Conservation (phyloP, 2,888 invertebrate genomes). For the Drosophila anomalata region DNA sequence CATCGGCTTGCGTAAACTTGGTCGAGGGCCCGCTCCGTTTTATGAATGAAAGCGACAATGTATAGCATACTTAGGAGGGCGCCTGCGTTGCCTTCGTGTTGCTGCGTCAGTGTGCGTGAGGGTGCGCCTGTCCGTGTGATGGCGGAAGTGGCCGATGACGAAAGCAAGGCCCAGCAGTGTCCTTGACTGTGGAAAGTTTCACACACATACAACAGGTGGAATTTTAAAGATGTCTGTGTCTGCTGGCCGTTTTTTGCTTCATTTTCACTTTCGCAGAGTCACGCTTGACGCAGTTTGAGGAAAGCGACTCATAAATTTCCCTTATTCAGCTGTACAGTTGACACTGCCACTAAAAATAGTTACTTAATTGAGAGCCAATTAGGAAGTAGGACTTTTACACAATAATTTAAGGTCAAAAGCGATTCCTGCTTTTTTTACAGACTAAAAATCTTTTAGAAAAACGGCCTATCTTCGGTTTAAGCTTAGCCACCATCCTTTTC, state of each 20-base stretch:
- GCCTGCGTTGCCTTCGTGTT: conserved; percentile 49
- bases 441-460: too few relatives aligned
- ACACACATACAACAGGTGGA: conserved; percentile 65
- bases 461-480: too few relatives aligned
- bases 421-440: background rate
- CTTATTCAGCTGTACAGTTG: conserved; percentile 41
- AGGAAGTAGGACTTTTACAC: background rate
- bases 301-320: conserved; percentile 59
- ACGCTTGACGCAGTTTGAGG: conserved; percentile 56
- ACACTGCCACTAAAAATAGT: conserved; percentile 43
- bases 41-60: conserved; percentile 71
- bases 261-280: conserved; percentile 13
- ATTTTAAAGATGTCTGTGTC: conserved; percentile 38
- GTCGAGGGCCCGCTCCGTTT: conserved; percentile 52
- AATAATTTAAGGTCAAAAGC: background rate
- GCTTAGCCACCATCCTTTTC: too few relatives aligned
- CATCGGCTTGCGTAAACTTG: conserved; percentile 65
- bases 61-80: conserved; percentile 75
- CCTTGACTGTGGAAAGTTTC: conserved; percentile 62
- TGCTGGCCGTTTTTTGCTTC: background rate
- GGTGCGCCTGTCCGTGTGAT: conserved; percentile 24
- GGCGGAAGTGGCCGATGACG: conserved; percentile 65
- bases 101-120: conserved; percentile 6
- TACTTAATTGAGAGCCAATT: background rate
- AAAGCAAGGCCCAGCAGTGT: conserved; percentile 59